These are phyloP conservation scores for Pheosia gnoma DNA, from an alignment of 2,888 invertebrate species.

Conservation along the genomic window DNA sequence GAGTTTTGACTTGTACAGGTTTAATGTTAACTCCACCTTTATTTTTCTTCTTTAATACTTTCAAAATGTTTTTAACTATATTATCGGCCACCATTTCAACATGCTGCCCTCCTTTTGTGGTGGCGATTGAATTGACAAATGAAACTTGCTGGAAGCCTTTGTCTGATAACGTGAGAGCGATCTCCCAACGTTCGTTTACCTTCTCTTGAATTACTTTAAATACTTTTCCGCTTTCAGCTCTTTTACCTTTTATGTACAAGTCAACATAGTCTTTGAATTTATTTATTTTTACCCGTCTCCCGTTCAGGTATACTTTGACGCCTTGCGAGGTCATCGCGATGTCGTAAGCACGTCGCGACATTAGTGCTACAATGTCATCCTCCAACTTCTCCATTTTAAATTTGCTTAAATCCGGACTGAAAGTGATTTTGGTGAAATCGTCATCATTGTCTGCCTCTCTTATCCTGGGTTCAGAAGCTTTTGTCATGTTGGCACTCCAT, in stretches of 20 bases:
- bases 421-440: conserved; percentile 97
- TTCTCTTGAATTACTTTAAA: conserved; percentile 94
- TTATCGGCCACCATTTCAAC: conserved; percentile 97
- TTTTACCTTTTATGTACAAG: conserved; percentile 92
- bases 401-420: conserved; percentile 96
- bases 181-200: conserved; percentile 96
- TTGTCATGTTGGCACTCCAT: conserved; percentile 98
- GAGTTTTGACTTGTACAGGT: conserved; percentile 97
- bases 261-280: conserved; percentile 98
- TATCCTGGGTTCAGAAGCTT: conserved; percentile 94
- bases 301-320: conserved; percentile 96
- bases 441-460: conserved; percentile 88
- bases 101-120: conserved; percentile 99
- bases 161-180: conserved; percentile 94
- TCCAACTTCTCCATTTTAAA: conserved; percentile 98
- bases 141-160: conserved; percentile 98
- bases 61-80: conserved; percentile 94
- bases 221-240: conserved; percentile 92
- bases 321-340: conserved; percentile 95
- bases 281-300: conserved; percentile 92
- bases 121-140: conserved; percentile 99
- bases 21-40: conserved; percentile 95
- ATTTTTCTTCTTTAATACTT: conserved; percentile 95
- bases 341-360: conserved; percentile 97
- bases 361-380: conserved; percentile 95